These are phyloP conservation scores for Lacanobia wlatinum DNA, from an alignment of 2,888 invertebrate genomes.

Conservation along the genomic window DNA sequence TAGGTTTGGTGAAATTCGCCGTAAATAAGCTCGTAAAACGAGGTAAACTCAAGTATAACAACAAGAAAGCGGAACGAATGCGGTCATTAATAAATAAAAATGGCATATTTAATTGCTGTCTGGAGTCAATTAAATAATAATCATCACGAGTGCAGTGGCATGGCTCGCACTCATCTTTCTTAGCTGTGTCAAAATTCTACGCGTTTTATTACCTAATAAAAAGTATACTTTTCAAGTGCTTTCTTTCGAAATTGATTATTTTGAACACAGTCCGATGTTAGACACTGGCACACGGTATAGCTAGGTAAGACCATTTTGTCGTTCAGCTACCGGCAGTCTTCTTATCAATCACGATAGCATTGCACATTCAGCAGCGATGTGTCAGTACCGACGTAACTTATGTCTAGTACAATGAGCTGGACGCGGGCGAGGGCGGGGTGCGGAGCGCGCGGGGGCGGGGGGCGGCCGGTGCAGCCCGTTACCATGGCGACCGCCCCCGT, in stretches of 20 bases:
- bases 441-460: slow-evolving; percentile 19
- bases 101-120: slow-evolving; percentile 15
- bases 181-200: background rate
- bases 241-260: background rate
- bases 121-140: slow-evolving; percentile 15
- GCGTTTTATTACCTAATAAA: slow-evolving; percentile 7
- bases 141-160: background rate
- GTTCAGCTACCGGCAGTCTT: background rate
- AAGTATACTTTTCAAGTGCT: slow-evolving; percentile 1
- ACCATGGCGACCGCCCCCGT: slow-evolving; percentile 89
- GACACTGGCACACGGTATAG: background rate
- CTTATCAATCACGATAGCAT: slow-evolving; percentile 11
- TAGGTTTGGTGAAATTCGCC: background rate
- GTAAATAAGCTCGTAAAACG: slow-evolving; percentile 10
- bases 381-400: slow-evolving; percentile 55
- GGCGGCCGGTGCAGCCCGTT: slow-evolving; percentile 75
- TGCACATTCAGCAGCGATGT: slow-evolving; percentile 34
- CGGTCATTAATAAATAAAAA: slow-evolving; percentile 22
- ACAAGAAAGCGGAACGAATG: slow-evolving; percentile 49
- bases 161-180: slow-evolving; percentile 5
- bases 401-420: slow-evolving; percentile 74
- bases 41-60: slow-evolving; percentile 12
- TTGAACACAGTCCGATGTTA: background rate
- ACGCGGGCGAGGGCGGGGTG: slow-evolving; percentile 39
- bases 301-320: background rate